These are phyloP conservation scores for Podotricha telesiphe DNA, from an alignment of 2,888 invertebrate species.

Conservation along the genomic window DNA sequence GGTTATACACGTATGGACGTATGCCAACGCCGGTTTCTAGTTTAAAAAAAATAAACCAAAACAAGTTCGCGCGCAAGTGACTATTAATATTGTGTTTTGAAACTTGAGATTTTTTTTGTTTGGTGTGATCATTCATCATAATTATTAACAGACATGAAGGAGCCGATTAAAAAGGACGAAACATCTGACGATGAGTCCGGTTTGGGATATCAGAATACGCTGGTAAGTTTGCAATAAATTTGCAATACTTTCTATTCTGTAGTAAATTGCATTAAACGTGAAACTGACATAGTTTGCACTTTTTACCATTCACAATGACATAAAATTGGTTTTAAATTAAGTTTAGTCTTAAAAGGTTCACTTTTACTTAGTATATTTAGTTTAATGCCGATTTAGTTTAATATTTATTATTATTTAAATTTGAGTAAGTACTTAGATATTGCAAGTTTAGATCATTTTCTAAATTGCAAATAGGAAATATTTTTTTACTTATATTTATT, in stretches of 20 bases:
- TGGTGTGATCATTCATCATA: conserved; percentile 46
- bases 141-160: conserved; percentile 66
- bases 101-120: conserved; percentile 57
- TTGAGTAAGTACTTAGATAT: background rate
- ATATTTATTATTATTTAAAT: background rate
- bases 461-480: background rate
- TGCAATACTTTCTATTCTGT: conserved; percentile 66
- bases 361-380: background rate
- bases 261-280: conserved; percentile 49
- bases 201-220: conserved; percentile 87
- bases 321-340: background rate
- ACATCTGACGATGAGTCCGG: conserved; percentile 85
- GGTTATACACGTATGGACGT: conserved; percentile 62
- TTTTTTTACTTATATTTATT: background rate
- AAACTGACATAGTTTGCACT: conserved; percentile 15
- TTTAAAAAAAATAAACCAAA: conserved; percentile 45
- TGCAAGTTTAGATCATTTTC: background rate
- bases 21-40: conserved; percentile 54
- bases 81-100: conserved; percentile 62
- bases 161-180: conserved; percentile 66
- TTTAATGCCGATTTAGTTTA: background rate
- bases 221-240: conserved; percentile 78
- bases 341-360: background rate
- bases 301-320: background rate
- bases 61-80: conserved; percentile 44